Evolutionary conservation across 2,888 invertebrate genomes (phyloP).

Genomic region (Anagyrus pseudococci): DNA sequence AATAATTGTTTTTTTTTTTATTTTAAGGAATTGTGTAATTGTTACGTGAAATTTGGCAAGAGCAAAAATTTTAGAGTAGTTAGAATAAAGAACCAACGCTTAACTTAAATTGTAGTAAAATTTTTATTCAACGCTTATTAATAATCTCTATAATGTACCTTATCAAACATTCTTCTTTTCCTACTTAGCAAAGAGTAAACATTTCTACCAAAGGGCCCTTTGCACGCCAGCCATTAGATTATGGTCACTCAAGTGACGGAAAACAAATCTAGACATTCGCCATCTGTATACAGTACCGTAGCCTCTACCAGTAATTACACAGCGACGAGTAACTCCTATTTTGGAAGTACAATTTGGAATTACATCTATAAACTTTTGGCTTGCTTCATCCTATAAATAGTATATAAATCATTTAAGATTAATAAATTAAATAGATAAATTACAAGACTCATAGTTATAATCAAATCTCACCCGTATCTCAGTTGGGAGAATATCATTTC

Average conservation of each 20-base stretch:
- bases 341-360: neutral
- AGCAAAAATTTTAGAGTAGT: too few relatives aligned
- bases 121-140: too few relatives aligned
- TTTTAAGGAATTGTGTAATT: too few relatives aligned
- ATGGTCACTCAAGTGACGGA: conserved; percentile 90
- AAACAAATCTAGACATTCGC: conserved; percentile 89
- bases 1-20: too few relatives aligned
- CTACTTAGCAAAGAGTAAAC: conserved; percentile 3
- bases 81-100: too few relatives aligned
- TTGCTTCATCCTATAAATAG: conserved; percentile 74
- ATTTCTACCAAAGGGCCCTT: conserved; percentile 88
- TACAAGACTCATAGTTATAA: conserved; percentile 5
- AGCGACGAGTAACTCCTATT: conserved; percentile 71
- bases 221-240: conserved; percentile 91
- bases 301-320: conserved; percentile 87
- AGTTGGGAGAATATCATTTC: conserved; percentile 83
- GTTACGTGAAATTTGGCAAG: too few relatives aligned
- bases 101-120: too few relatives aligned
- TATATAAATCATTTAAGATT: neutral
- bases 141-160: too few relatives aligned
- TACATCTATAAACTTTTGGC: conserved; percentile 69
- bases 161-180: neutral
- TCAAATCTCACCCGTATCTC: conserved; percentile 68
- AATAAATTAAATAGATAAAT: conserved; percentile 3
- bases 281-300: conserved; percentile 81